Percentiles rank a stretch among this genome's conserved stretches.
Evolutionary conservation across 2,113 vertebrate genomes (phyloP).

Genomic region (Marmota flaviventris): DNA sequence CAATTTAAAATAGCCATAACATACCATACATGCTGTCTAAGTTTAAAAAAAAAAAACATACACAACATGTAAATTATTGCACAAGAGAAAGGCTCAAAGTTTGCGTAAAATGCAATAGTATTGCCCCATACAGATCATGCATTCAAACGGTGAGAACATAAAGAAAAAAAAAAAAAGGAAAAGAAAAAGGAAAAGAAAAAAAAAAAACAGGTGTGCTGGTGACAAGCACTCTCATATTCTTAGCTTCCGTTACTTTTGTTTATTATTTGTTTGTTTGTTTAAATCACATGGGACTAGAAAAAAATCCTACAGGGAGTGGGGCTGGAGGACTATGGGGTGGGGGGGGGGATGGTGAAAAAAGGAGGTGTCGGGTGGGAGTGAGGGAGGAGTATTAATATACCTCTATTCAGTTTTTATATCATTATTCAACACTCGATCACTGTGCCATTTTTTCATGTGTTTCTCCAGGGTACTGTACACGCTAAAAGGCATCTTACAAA

Average conservation of each 20-base stretch:
- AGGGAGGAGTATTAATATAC: conserved; percentile 91
- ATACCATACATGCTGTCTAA: conserved; percentile 99
- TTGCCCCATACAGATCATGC: conserved; percentile 99
- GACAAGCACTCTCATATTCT: conserved; percentile 96
- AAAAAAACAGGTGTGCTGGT: conserved; percentile 97
- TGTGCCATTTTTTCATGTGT: conserved; percentile 99
- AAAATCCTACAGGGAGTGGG: conserved; percentile 93
- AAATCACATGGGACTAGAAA: conserved; percentile 94
- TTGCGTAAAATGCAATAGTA: conserved; percentile 99
- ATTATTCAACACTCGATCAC: conserved; percentile 99
- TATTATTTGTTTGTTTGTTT: conserved; percentile 81
- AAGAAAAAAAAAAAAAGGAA: conserved; percentile 79
- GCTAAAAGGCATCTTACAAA: conserved; percentile 99
- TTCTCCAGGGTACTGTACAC: conserved; percentile 99
- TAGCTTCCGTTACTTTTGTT: conserved; percentile 93
- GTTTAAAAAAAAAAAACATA: conserved; percentile 94
- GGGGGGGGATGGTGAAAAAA: conserved; percentile 76
- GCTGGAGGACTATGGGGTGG: conserved; percentile 72
- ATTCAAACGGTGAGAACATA: conserved; percentile 97
- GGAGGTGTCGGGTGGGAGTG: conserved; percentile 83
- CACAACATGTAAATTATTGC: conserved; percentile 99
- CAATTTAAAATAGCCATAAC: conserved; percentile 98
- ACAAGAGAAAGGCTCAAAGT: conserved; percentile 99
- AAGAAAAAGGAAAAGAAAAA: conserved; percentile 84
- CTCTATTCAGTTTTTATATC: conserved; percentile 99